These are phyloP conservation scores for Prionace glauca DNA, from an alignment of 2,797 vertebrate genomes.

Conservation along the genomic window DNA sequence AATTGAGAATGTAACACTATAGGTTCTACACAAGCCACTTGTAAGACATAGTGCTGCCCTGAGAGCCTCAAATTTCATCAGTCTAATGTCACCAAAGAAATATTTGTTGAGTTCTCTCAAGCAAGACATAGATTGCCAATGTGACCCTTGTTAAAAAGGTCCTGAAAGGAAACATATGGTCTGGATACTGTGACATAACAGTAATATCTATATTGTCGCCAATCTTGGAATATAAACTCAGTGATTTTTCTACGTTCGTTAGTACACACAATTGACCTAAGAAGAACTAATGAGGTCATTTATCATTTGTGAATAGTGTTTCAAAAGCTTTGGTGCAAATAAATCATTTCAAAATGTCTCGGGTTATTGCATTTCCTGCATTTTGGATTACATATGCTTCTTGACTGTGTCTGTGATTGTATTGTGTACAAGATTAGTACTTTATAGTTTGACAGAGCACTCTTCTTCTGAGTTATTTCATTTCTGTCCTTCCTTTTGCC, in stretches of 20 bases:
- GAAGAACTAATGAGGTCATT: background rate
- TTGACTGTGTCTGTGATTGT: background rate
- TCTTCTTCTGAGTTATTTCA: background rate
- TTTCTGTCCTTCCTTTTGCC: background rate
- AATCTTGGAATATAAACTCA: background rate
- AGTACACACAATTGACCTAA: background rate
- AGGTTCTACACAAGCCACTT: background rate
- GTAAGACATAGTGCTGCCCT: background rate
- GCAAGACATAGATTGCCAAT: background rate
- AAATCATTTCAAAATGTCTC: background rate
- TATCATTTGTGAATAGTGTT: background rate
- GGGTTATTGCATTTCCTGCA: background rate
- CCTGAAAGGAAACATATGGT: background rate
- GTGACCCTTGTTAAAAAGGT: background rate
- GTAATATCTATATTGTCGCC: background rate
- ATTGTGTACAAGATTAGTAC: background rate
- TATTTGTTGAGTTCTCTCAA: background rate
- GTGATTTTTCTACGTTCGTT: background rate
- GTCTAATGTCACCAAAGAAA: background rate
- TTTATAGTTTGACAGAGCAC: background rate
- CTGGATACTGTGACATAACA: background rate
- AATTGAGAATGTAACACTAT: background rate
- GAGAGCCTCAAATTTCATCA: background rate
- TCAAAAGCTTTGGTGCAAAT: background rate
- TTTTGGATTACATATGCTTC: background rate